Conservation (phyloP, 2,888 invertebrate genomes). For the Cheilosia impressa region DNA sequence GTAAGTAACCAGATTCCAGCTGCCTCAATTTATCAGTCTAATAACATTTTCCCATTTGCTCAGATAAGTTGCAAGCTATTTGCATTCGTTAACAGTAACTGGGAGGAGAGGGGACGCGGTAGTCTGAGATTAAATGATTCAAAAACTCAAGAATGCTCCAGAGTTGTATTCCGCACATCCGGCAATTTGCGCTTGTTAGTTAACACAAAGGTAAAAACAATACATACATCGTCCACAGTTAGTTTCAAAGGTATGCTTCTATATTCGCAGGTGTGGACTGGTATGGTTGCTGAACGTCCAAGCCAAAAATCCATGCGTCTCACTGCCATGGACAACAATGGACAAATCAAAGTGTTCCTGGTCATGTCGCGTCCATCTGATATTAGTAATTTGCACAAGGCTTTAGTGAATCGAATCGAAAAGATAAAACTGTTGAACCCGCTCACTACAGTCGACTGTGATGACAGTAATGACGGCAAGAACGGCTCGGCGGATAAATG, state of each 20-base stretch:
- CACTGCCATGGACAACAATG: slow-evolving; percentile 93
- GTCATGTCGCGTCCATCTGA: slow-evolving; percentile 90
- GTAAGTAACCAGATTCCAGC: slow-evolving; percentile 82
- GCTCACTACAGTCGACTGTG: slow-evolving; percentile 72
- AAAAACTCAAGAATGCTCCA: slow-evolving; percentile 86
- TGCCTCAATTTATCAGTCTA: not conserved
- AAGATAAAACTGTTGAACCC: slow-evolving; percentile 81
- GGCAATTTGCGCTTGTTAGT: slow-evolving; percentile 95
- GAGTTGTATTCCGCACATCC: slow-evolving; percentile 94
- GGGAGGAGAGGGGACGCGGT: slow-evolving; percentile 96
- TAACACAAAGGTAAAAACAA: slow-evolving; percentile 90
- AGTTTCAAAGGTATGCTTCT: not conserved
- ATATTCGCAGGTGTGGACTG: slow-evolving; percentile 90
- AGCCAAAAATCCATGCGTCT: slow-evolving; percentile 94
- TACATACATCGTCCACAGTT: not conserved
- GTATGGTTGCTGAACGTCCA: slow-evolving; percentile 95
- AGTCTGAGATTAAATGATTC: slow-evolving; percentile 93
- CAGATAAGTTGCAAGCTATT: slow-evolving; percentile 93
- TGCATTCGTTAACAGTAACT: slow-evolving; percentile 93
- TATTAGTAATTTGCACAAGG: slow-evolving; percentile 87
- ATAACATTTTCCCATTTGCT: not conserved
- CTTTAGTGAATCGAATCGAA: slow-evolving; percentile 86
- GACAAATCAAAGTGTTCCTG: slow-evolving; percentile 93
- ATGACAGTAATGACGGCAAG: slow-evolving; percentile 77
- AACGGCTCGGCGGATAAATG: slow-evolving; percentile 55